phyloP scores from a whole-genome alignment of 2,113 vertebrate genomes.

The Scopus umbretta region DNA sequence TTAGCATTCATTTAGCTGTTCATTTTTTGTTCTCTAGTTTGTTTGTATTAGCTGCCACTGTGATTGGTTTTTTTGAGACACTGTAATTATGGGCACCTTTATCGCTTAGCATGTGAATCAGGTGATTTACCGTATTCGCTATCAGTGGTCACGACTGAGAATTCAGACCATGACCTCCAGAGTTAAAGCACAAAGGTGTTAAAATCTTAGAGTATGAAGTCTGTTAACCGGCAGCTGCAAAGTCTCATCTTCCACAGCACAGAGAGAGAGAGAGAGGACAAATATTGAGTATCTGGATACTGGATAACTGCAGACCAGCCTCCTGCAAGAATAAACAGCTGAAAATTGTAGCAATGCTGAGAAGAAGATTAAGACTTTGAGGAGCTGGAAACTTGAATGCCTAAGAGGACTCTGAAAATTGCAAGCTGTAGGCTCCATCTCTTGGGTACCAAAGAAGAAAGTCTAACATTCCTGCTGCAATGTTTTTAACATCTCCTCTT shows the following conservation, averaged over 20 bases:
- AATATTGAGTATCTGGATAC: not conserved
- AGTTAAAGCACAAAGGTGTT: not conserved
- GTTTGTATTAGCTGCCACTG: not conserved
- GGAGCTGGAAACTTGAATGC: not conserved
- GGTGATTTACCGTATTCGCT: not conserved
- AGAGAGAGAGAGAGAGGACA: not conserved
- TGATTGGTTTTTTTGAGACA: not conserved
- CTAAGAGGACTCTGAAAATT: not conserved
- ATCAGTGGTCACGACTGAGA: not conserved
- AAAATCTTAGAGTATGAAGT: not conserved
- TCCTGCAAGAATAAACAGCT: slow-evolving; percentile 33
- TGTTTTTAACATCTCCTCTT: not conserved
- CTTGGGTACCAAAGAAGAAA: not conserved
- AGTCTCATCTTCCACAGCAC: slow-evolving; percentile 12
- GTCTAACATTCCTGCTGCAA: not conserved
- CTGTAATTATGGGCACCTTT: not conserved
- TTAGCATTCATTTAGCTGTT: not conserved
- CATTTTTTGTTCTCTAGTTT: not conserved
- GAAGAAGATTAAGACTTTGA: not conserved
- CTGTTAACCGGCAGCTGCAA: slow-evolving; percentile 26
- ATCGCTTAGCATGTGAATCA: not conserved
- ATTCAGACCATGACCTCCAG: not conserved
- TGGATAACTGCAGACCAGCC: not conserved
- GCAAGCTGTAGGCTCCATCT: not conserved
- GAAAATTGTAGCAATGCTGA: not conserved